Percentiles rank a stretch among this genome's conserved stretches.
Conservation (phyloP, 1,140 invertebrate species). For the Penaeus chinensis region DNA sequence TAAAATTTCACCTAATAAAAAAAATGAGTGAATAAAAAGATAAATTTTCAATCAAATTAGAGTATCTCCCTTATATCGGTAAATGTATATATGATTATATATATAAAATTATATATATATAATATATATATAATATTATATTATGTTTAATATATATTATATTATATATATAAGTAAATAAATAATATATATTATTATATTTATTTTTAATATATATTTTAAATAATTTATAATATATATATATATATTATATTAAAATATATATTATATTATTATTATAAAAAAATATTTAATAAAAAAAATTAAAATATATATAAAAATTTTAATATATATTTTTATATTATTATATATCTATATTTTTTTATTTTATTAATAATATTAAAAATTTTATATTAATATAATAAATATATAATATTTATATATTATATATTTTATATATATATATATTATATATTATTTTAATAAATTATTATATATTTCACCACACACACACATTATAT, state of each 20-base stretch:
- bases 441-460: too few relatives aligned
- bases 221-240: slow-evolving; percentile 22
- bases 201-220: neutral
- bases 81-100: neutral
- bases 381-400: neutral
- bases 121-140: slow-evolving; percentile 19
- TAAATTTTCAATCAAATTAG: neutral
- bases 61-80: too few relatives aligned
- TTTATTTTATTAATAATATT: too few relatives aligned
- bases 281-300: neutral
- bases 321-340: slow-evolving; percentile 8
- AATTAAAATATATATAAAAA: neutral
- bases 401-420: slow-evolving; percentile 17
- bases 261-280: neutral
- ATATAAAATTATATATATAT: slow-evolving; percentile 19
- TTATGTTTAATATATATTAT: slow-evolving; percentile 14
- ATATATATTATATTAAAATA: neutral
- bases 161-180: neutral
- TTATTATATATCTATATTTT: slow-evolving; percentile 12
- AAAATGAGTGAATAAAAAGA: neutral
- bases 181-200: neutral
- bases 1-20: too few relatives aligned
- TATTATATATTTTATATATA: too few relatives aligned
- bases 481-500: too few relatives aligned
- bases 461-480: too few relatives aligned